phyloP scores from a whole-genome alignment of 2,888 invertebrate species.

The Polydrusus pterygomalis region DNA sequence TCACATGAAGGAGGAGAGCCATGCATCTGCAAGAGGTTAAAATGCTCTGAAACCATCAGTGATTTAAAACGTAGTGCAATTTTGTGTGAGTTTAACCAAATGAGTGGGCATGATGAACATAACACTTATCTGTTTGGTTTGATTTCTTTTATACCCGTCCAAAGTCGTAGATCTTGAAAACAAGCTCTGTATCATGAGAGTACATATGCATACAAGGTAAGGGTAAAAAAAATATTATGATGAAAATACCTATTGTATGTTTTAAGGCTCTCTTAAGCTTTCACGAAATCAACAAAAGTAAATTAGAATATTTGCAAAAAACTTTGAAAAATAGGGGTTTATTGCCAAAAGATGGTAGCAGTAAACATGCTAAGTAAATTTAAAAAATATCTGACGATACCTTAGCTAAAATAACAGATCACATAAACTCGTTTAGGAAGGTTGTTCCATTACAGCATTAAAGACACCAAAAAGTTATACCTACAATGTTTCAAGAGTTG shows the following conservation, averaged over 20 bases:
- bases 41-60: conserved; percentile 11
- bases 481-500: neutral
- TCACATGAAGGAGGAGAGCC: conserved; percentile 14
- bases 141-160: conserved; percentile 3
- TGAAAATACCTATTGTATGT: no score
- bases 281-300: neutral
- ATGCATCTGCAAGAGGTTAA: conserved; percentile 26
- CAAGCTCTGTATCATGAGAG: neutral
- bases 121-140: conserved; percentile 27
- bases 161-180: neutral
- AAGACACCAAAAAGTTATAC: neutral
- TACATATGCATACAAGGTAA: neutral
- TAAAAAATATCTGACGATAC: neutral
- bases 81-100: conserved; percentile 20
- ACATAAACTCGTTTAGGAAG: neutral
- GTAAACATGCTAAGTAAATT: no score
- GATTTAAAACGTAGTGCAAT: neutral
- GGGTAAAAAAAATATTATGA: neutral
- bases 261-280: neutral
- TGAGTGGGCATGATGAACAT: conserved; percentile 19
- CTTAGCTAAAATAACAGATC: neutral
- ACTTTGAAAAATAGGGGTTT: neutral
- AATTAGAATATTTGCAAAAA: neutral
- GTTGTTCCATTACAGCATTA: neutral
- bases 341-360: no score